Conservation (phyloP, 2,888 invertebrate species). For the Aethes cnicana region DNA sequence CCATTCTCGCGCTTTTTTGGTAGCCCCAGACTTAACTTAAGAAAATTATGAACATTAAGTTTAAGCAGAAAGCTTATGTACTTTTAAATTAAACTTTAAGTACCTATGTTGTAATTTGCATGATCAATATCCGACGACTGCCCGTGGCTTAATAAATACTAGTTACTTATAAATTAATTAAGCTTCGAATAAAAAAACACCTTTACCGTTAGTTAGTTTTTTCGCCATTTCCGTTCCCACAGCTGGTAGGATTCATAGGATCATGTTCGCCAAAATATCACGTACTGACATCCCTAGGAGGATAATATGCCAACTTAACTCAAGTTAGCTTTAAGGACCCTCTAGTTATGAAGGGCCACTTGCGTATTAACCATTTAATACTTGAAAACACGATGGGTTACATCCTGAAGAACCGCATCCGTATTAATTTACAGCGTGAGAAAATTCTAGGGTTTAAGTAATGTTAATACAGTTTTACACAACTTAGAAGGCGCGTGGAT, state of each 20-base stretch:
- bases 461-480: not conserved
- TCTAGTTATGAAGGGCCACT: slow-evolving; percentile 34
- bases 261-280: slow-evolving; percentile 59
- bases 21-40: too few relatives aligned
- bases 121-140: too few relatives aligned
- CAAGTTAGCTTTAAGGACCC: slow-evolving; percentile 39
- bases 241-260: slow-evolving; percentile 40
- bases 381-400: slow-evolving; percentile 42
- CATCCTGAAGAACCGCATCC: slow-evolving; percentile 59
- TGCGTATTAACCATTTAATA: slow-evolving; percentile 34
- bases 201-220: slow-evolving; percentile 18
- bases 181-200: not conserved
- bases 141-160: too few relatives aligned
- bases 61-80: too few relatives aligned
- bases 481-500: too few relatives aligned
- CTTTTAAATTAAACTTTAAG: too few relatives aligned
- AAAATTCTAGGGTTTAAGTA: slow-evolving; percentile 41
- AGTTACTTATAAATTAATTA: not conserved
- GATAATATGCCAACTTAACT: slow-evolving; percentile 50
- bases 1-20: too few relatives aligned
- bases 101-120: too few relatives aligned
- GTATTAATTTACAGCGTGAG: slow-evolving; percentile 52
- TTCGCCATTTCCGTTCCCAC: slow-evolving; percentile 67
- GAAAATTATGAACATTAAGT: too few relatives aligned
- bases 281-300: slow-evolving; percentile 58